Evolutionary conservation across 1,140 invertebrate genomes (phyloP).

Genomic region (Drosophila setifemur): DNA sequence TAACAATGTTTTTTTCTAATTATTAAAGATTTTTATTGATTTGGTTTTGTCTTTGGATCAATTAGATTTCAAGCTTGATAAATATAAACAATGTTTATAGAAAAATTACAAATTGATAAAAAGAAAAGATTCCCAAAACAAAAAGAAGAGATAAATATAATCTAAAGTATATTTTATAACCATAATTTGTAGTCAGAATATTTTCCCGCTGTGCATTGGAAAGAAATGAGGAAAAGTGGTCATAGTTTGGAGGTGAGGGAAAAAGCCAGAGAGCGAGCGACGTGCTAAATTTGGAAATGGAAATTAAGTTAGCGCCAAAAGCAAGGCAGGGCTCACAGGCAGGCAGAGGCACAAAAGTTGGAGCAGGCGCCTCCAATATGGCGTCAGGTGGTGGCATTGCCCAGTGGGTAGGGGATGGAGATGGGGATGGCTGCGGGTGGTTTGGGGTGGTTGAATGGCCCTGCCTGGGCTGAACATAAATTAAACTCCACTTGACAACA

Average conservation of each 20-base stretch:
- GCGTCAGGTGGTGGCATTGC: conserved; percentile 34
- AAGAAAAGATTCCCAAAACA: no score
- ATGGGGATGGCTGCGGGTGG: background rate
- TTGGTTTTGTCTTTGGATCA: no score
- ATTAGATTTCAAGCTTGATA: no score
- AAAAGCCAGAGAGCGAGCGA: conserved; percentile 33
- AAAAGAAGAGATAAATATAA: no score
- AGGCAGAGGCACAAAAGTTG: no score
- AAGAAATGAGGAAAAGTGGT: background rate
- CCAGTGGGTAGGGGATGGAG: background rate
- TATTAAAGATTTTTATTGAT: no score
- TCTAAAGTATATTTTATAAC: no score
- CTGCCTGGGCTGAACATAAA: conserved; percentile 47
- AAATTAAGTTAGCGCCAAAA: conserved; percentile 64
- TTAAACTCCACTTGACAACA: conserved; percentile 59
- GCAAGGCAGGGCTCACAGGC: conserved; percentile 15
- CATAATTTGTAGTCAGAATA: no score
- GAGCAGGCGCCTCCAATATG: conserved; percentile 34
- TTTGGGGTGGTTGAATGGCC: background rate
- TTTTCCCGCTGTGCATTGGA: no score
- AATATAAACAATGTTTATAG: no score
- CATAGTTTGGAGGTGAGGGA: background rate
- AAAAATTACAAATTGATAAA: no score
- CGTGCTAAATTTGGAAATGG: conserved; percentile 78
- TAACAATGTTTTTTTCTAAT: no score